Conservation (phyloP, 2,888 invertebrate genomes). For the Polymixis lichenea region DNA sequence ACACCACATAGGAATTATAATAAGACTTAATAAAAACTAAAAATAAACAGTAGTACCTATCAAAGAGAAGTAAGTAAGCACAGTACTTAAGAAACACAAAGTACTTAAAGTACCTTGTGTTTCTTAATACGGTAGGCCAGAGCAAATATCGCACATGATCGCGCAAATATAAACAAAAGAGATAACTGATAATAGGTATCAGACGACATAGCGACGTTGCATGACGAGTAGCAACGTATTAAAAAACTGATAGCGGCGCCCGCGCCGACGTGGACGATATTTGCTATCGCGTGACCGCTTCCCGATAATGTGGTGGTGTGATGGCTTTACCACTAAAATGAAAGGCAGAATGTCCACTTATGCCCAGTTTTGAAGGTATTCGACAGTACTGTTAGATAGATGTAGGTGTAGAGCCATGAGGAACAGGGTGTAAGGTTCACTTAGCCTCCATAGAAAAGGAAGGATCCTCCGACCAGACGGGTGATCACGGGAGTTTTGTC, state of each 20-base stretch:
- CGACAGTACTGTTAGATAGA: too few relatives aligned
- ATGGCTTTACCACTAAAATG: constrained; percentile 12
- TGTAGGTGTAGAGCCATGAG: too few relatives aligned
- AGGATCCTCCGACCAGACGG: too few relatives aligned
- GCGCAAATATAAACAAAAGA: constrained; percentile 8
- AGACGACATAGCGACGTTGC: constrained; percentile 19
- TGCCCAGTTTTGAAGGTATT: neutral
- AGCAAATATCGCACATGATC: neutral
- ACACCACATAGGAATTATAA: too few relatives aligned
- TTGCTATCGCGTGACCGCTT: constrained; percentile 52
- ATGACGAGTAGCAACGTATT: constrained; percentile 46
- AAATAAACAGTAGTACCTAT: neutral
- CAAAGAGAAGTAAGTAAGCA: neutral
- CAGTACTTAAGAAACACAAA: too few relatives aligned
- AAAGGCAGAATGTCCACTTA: constrained; percentile 6
- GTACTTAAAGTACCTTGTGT: neutral
- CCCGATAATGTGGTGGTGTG: constrained; percentile 49
- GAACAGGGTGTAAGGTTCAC: too few relatives aligned
- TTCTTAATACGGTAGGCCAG: constrained; percentile 8
- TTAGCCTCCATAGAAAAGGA: too few relatives aligned
- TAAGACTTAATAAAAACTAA: too few relatives aligned
- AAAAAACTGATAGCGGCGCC: constrained; percentile 37
- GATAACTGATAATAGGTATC: constrained; percentile 19
- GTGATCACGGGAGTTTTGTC: too few relatives aligned
- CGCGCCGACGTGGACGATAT: constrained; percentile 38